These are phyloP conservation scores for Potorous gilbertii DNA, from an alignment of 2,797 vertebrate species.

Conservation along the genomic window DNA sequence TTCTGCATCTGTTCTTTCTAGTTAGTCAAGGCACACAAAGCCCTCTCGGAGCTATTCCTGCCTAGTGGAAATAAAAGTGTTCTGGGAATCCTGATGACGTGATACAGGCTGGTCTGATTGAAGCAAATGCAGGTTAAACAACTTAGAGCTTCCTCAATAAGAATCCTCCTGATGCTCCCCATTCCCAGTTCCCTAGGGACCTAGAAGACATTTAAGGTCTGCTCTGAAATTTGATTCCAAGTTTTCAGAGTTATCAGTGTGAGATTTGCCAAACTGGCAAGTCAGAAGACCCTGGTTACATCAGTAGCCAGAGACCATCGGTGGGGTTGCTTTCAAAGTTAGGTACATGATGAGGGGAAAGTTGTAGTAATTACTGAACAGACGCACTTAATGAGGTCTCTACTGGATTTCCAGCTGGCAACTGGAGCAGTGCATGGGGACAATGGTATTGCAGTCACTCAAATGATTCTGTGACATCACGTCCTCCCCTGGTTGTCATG, in stretches of 20 bases:
- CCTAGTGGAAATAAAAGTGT: conserved; percentile 7
- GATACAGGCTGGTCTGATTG: neutral
- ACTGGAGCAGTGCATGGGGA: conserved; percentile 61
- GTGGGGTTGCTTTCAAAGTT: conserved; percentile 59
- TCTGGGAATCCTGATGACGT: conserved; percentile 14
- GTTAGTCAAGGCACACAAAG: neutral
- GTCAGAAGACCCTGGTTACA: conserved; percentile 10
- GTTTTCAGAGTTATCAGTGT: conserved; percentile 47
- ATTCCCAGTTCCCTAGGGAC: conserved; percentile 4
- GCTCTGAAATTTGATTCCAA: neutral
- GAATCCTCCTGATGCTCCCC: neutral
- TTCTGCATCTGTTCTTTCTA: neutral
- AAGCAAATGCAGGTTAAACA: neutral
- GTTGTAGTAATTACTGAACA: conserved; percentile 82
- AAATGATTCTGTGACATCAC: conserved; percentile 83
- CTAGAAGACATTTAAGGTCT: conserved; percentile 4
- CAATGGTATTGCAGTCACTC: conserved; percentile 70
- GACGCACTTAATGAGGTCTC: conserved; percentile 85
- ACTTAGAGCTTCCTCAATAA: neutral
- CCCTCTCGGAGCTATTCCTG: neutral
- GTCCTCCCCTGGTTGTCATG: conserved; percentile 86
- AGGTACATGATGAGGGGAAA: conserved; percentile 67
- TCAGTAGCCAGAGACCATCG: neutral
- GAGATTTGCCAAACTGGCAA: conserved; percentile 43
- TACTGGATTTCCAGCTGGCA: conserved; percentile 79